Percentiles rank a stretch among this genome's conserved stretches.
Evolutionary conservation across 2,888 invertebrate genomes (phyloP).

Genomic region (Protodeltote pygarga): DNA sequence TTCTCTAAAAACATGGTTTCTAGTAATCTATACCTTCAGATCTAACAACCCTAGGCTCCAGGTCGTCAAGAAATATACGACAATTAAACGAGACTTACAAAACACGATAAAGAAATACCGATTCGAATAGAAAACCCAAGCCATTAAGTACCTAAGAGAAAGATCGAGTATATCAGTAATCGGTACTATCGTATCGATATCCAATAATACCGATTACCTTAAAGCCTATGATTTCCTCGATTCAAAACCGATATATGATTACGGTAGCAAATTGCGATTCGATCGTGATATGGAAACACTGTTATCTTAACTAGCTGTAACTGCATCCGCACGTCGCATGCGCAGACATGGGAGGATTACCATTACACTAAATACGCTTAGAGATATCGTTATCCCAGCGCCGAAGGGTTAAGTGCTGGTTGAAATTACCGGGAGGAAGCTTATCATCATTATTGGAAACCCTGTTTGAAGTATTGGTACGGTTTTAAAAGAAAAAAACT

Average conservation of each 20-base stretch:
- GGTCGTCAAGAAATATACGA: too few species aligned
- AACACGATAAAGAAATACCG: constrained; percentile 9
- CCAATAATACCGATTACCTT: constrained; percentile 20
- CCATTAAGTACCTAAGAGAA: not conserved
- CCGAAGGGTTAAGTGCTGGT: constrained; percentile 1
- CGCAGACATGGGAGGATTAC: constrained; percentile 20
- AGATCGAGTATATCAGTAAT: constrained; percentile 22
- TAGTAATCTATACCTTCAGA: too few species aligned
- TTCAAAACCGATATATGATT: constrained; percentile 38
- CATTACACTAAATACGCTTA: constrained; percentile 36
- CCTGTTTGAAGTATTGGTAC: too few species aligned
- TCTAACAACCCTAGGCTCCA: too few species aligned
- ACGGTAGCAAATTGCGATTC: constrained; percentile 53
- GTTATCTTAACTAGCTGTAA: constrained; percentile 43
- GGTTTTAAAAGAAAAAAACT: too few species aligned
- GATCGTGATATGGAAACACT: constrained; percentile 45
- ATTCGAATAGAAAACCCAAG: not conserved
- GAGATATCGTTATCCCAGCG: constrained; percentile 1
- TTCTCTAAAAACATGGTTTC: too few species aligned
- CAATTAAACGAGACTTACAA: not conserved
- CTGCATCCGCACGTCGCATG: constrained; percentile 19
- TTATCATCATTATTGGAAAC: too few species aligned
- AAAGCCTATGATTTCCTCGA: constrained; percentile 37
- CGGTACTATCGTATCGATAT: too few species aligned
- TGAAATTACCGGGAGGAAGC: not conserved